Conservation (phyloP, 1,140 invertebrate genomes). For the Hermetia illucens region DNA sequence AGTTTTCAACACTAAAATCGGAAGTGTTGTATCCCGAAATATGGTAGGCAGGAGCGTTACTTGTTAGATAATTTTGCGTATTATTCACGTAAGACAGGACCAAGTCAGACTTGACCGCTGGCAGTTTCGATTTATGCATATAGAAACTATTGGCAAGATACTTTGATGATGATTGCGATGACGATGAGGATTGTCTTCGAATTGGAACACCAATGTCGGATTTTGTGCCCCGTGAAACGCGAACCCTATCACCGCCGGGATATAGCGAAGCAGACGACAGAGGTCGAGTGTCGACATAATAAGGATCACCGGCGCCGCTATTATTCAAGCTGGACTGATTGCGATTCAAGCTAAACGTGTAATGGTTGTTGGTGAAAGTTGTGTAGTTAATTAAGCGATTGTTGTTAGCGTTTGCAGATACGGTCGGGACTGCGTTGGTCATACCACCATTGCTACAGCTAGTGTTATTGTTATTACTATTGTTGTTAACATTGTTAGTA, state of each 20-base stretch:
- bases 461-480: background rate
- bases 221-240: constrained; percentile 13
- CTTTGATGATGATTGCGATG: constrained; percentile 5
- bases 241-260: constrained; percentile 8
- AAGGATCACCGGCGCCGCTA: constrained; percentile 4
- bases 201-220: constrained; percentile 29
- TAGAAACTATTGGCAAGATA: constrained; percentile 15
- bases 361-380: constrained; percentile 30
- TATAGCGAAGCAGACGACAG: constrained; percentile 12
- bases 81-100: constrained; percentile 26
- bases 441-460: constrained; percentile 10
- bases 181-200: constrained; percentile 14
- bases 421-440: constrained; percentile 5
- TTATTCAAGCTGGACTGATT: constrained; percentile 20
- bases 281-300: constrained; percentile 15
- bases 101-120: constrained; percentile 28
- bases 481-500: constrained; percentile 1
- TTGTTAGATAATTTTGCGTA: background rate
- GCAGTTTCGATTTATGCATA: constrained; percentile 13
- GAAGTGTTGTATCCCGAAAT: too few relatives aligned
- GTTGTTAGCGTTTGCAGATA: constrained; percentile 14
- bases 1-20: too few relatives aligned
- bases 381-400: constrained; percentile 27
- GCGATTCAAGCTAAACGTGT: constrained; percentile 28
- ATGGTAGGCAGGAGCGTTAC: too few relatives aligned